Evolutionary conservation across 2,888 invertebrate species (phyloP).

Genomic region (Leptothorax acervorum): DNA sequence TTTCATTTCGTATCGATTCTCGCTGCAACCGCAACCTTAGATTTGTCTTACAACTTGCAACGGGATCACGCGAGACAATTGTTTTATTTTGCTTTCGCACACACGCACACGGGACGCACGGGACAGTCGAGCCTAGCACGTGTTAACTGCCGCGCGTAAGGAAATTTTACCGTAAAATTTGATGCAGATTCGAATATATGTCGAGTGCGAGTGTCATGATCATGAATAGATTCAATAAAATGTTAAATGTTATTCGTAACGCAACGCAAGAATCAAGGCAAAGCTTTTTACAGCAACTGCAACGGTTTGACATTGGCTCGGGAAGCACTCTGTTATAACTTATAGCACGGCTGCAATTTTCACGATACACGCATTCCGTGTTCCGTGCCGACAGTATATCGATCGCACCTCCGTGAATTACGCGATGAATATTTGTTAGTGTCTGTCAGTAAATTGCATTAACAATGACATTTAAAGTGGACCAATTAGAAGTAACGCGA

Average conservation of each 20-base stretch:
- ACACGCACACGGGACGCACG: background rate
- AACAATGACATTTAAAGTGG: background rate
- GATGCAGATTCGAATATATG: background rate
- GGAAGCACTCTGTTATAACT: background rate
- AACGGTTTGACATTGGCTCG: background rate
- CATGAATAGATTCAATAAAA: background rate
- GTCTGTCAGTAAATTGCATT: background rate
- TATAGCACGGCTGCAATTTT: constrained; percentile 21
- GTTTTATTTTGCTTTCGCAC: background rate
- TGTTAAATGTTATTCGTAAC: background rate
- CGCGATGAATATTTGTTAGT: constrained; percentile 21
- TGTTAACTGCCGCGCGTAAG: background rate
- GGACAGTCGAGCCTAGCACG: too few species aligned
- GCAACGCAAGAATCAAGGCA: background rate
- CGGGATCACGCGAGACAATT: background rate
- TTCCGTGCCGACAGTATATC: constrained; percentile 17
- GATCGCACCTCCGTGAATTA: constrained; percentile 20
- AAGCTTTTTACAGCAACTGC: background rate
- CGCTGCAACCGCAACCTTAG: background rate
- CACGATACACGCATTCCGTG: constrained; percentile 20
- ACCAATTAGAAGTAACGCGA: background rate
- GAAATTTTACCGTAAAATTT: background rate
- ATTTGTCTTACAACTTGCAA: too few species aligned
- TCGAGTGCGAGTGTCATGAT: background rate
- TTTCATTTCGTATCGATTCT: constrained; percentile 36